Evolutionary conservation across 2,888 invertebrate genomes (phyloP).

Genomic region (Drosophila fungiperda): DNA sequence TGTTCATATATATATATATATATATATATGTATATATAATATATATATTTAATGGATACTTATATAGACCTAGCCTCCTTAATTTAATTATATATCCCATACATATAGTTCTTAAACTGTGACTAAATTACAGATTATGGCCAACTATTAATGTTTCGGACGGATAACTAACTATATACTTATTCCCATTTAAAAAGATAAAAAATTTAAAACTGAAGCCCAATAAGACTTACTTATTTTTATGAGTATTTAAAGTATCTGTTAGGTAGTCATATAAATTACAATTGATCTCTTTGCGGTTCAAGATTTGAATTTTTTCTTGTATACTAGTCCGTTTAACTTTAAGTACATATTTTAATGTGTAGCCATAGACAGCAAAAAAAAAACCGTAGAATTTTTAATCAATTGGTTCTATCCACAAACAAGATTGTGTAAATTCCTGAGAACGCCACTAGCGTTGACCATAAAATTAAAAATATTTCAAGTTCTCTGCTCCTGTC

Average conservation of each 20-base stretch:
- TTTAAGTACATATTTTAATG: neutral
- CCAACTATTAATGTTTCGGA: neutral
- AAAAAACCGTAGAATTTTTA: conserved; percentile 24
- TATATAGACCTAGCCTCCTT: neutral
- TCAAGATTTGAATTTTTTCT: neutral
- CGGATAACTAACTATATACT: neutral
- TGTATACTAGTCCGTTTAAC: conserved; percentile 11
- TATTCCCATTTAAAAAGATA: neutral
- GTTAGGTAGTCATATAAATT: neutral
- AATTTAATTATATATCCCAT: neutral
- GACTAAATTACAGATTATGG: neutral
- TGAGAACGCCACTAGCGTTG: conserved; percentile 72
- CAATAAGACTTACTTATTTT: neutral
- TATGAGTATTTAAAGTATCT: neutral
- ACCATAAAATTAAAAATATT: conserved; percentile 78
- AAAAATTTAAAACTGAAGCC: neutral
- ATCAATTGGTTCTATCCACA: conserved; percentile 68
- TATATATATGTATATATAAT: neutral
- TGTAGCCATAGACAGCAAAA: conserved; percentile 36
- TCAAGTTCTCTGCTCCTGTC: conserved; percentile 57
- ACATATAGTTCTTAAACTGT: neutral
- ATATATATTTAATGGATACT: neutral
- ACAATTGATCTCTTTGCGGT: too few relatives aligned
- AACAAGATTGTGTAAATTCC: conserved; percentile 58
- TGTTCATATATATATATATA: conserved; percentile 9